These are phyloP conservation scores for Griposia aprilina DNA, from an alignment of 2,888 invertebrate genomes.

Conservation along the genomic window DNA sequence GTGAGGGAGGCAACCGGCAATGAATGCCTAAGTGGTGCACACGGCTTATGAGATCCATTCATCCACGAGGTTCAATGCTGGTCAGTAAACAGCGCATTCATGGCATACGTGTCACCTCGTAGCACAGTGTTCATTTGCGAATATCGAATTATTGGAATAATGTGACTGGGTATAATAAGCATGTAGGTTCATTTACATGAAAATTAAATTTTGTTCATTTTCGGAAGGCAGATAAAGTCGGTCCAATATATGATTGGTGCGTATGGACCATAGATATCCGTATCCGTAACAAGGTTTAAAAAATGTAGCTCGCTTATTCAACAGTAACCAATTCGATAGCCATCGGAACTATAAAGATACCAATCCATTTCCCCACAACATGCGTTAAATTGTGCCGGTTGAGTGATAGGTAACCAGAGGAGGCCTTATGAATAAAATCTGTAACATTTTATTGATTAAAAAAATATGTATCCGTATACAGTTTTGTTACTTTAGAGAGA, in stretches of 20 bases:
- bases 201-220: constrained; percentile 24
- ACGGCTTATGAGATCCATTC: constrained; percentile 80
- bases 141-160: constrained; percentile 51
- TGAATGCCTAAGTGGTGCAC: constrained; percentile 85
- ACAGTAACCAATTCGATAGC: constrained; percentile 12
- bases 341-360: constrained; percentile 9
- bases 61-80: constrained; percentile 80
- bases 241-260: constrained; percentile 10
- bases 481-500: background rate
- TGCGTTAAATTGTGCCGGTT: constrained; percentile 10
- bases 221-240: constrained; percentile 3
- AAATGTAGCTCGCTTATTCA: constrained; percentile 2
- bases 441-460: background rate
- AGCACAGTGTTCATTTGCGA: constrained; percentile 77
- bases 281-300: background rate
- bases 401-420: constrained; percentile 18
- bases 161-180: constrained; percentile 29
- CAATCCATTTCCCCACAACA: constrained; percentile 14
- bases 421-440: constrained; percentile 1
- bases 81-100: constrained; percentile 84
- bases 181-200: constrained; percentile 28
- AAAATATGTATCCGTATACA: background rate
- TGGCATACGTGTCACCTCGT: constrained; percentile 84
- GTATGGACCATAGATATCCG: too few species aligned
- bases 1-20: constrained; percentile 76